Evolutionary conservation across 2,113 vertebrate species (phyloP), one percentile per base, ranked within the genome.

Genomic region (Varanus salvator): DNA sequence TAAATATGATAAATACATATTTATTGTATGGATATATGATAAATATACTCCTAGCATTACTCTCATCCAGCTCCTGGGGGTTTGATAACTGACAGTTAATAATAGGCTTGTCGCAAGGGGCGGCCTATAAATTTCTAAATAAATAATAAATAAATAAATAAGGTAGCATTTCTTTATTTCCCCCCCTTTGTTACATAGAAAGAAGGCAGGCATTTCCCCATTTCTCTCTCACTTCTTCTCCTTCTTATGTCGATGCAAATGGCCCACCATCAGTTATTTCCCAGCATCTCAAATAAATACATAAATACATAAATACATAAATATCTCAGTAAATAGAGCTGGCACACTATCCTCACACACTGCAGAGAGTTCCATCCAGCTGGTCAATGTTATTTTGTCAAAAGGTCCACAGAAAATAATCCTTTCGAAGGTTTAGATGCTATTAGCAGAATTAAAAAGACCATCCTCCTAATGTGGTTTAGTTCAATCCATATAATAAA

Each of bases 321-420:
- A 44, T 3, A 44, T 44, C 38, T 44, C 3, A 3, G 38, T 44
- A 44, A 44, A 44, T 44, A 44, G 27, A 5, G 27, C 72, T 85
- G 44, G 82, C n/a, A 90, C 44, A 31, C 64, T 52, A 27, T 21
- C 12, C 44, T 87, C 44, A 31, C 19, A 23, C 64, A 69, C 31
- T 80, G 64, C 86, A 54, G 76, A 69, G 60, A 80, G 69, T 87
- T 71, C 29, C 12, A 0, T 84, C 87, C 48, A 84, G 57, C 88
- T 21, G 2, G 38, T 77, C 92, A 89, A 90, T 52, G 91, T 91
- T 90, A 34, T 80, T 92, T 5, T 68, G 80, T 85, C 71, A 83
- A 87, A 94, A 89, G 92, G 85, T 90, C 92, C 91, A 87, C 91
- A 92, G 71, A 84, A 90, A 50, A 85, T 90, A 80, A 85, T 85